Base-by-base conservation (phyloP, 2,888 invertebrate genomes). In the Steinernema hermaphroditum region DNA sequence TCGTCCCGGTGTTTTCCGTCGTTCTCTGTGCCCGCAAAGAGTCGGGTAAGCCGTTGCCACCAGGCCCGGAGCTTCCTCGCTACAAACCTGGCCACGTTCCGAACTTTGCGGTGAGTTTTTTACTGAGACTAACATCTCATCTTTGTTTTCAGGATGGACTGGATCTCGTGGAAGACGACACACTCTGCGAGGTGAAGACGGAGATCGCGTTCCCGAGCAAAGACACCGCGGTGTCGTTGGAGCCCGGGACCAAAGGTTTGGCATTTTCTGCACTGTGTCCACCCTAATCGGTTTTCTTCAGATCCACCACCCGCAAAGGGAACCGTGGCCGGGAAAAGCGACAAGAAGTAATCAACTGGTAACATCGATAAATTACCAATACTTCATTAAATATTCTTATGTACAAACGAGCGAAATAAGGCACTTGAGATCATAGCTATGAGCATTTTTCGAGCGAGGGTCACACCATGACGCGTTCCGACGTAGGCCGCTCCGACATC, bases 161-260 rank as follows among this genome's bases (percentile, higher is more conserved):
- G 12, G 54, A 54, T 54, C 54, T 54, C 54, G 27, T 54, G 4
- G 62, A 34, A 37, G 72, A 62, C 32, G 72, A 72, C 43, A 62
- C 72, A 14, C 43, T 72, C 9, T 72, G 68, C 68, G 43, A 72
- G 24, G 29, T 72, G 8, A 68, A 37, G 29, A 72, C 72, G 9
- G 72, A 72, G 29, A 22, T 37, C 4, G 72, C 72, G 29, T 68
- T 72, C 29, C 72, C 72, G 4, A 27, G 37, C 12, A 72, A 72
- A 14, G 43, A 32, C 22, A 22, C 2, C 27, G n/a, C 22, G 54
- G 6, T 8, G 24, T 54, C 54, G 6, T 22, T 19, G 9, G 49
- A 6, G 49, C n/a, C n/a, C n/a, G n/a, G n/a, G n/a, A n/a, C n/a
- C n/a, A n/a, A n/a, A n/a, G n/a, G n/a, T n/a, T n/a, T n/a, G n/a